A percentile compares a stretch with the other conserved stretches of the same genome.
phyloP scores from a whole-genome alignment of 2,888 invertebrate genomes.

The Drosophila ustulata region DNA sequence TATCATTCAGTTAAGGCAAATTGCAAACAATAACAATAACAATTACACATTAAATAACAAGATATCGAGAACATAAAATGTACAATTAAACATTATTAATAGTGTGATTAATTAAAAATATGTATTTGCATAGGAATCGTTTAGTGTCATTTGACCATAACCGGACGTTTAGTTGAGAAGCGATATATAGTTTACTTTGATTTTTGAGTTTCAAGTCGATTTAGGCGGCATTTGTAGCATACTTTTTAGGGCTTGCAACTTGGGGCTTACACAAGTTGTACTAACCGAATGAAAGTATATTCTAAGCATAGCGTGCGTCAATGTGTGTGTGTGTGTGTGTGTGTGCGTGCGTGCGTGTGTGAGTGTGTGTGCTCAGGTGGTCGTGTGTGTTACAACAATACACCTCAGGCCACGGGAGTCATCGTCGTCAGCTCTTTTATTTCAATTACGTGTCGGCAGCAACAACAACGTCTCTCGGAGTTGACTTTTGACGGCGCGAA shows the following conservation, averaged over 20 bases:
- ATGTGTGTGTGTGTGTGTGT: slow-evolving; percentile 15
- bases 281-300: neutral
- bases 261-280: neutral
- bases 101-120: too few species aligned
- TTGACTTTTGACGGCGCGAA: slow-evolving; percentile 15
- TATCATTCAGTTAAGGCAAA: too few species aligned
- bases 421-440: slow-evolving; percentile 45
- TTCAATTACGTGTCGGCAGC: slow-evolving; percentile 56
- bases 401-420: slow-evolving; percentile 23
- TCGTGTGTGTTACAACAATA: slow-evolving; percentile 15
- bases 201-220: too few species aligned
- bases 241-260: neutral
- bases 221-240: neutral
- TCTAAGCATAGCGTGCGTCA: neutral
- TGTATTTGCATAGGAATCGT: too few species aligned
- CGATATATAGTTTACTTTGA: too few species aligned
- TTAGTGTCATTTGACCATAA: too few species aligned
- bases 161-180: too few species aligned
- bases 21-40: too few species aligned
- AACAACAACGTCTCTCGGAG: neutral
- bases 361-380: neutral
- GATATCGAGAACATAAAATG: too few species aligned
- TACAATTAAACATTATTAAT: too few species aligned
- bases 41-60: too few species aligned
- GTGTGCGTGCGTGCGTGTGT: neutral